These are phyloP conservation scores for Drosophila kambysellisi DNA, from an alignment of 2,888 invertebrate species.

Conservation along the genomic window DNA sequence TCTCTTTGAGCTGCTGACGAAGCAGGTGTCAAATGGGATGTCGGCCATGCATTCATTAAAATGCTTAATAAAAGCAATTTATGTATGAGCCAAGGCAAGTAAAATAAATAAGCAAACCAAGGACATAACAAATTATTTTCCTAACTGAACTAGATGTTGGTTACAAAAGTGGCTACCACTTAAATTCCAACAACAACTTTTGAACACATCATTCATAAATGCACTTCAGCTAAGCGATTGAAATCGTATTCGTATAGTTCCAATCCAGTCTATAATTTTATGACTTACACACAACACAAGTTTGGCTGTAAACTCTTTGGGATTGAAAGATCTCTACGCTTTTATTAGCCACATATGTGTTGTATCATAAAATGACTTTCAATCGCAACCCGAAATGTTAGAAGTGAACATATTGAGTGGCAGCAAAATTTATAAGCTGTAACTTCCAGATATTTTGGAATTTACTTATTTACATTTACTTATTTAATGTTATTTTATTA, in stretches of 20 bases:
- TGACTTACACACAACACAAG: slow-evolving; percentile 21
- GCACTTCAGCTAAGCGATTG: slow-evolving; percentile 31
- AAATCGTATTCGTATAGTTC: slow-evolving; percentile 17
- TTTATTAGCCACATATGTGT: slow-evolving; percentile 51
- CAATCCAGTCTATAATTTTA: slow-evolving; percentile 45
- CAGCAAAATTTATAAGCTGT: slow-evolving; percentile 2
- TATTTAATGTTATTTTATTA: too few species aligned
- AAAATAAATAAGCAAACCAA: neutral
- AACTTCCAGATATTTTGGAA: neutral
- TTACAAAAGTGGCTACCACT: slow-evolving; percentile 15
- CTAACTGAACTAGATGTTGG: slow-evolving; percentile 19
- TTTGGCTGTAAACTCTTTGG: slow-evolving; percentile 38
- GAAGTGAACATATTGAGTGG: slow-evolving; percentile 5
- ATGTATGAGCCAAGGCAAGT: neutral
- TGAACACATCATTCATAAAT: slow-evolving; percentile 34
- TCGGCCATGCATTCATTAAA: slow-evolving; percentile 4
- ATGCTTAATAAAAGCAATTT: neutral
- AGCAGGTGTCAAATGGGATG: slow-evolving; percentile 13
- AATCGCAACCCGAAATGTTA: slow-evolving; percentile 25
- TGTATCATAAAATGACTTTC: slow-evolving; percentile 55
- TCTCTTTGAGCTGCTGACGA: neutral
- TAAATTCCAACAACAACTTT: slow-evolving; percentile 39
- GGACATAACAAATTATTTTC: neutral
- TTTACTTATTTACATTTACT: too few species aligned
- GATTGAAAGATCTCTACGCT: slow-evolving; percentile 44